Percentiles rank a stretch among this genome's conserved stretches.
Conservation (phyloP, 2,888 invertebrate genomes). For the Hirudinaria manillensis region DNA sequence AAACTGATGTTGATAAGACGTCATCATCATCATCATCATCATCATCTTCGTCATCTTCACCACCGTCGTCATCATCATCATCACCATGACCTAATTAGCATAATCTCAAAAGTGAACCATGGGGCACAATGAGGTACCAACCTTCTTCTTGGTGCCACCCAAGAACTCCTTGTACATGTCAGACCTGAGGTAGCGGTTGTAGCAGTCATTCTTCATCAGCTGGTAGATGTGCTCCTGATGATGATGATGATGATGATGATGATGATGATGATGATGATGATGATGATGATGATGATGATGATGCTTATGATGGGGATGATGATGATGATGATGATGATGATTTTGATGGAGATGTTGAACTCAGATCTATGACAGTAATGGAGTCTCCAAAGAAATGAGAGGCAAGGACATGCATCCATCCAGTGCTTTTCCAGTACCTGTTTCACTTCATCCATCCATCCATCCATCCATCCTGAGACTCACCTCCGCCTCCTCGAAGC, state of each 20-base stretch:
- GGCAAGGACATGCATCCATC: no score
- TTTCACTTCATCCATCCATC: background rate
- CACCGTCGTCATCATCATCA: no score
- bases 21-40: no score
- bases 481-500: slow-evolving; percentile 92
- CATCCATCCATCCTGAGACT: slow-evolving; percentile 35
- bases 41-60: no score
- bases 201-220: slow-evolving; percentile 97
- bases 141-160: slow-evolving; percentile 93
- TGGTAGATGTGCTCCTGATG: slow-evolving; percentile 92
- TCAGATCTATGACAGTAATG: background rate
- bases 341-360: slow-evolving; percentile 9
- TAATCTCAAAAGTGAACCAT: no score
- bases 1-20: no score
- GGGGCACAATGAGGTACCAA: slow-evolving; percentile 48
- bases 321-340: slow-evolving; percentile 25
- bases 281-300: slow-evolving; percentile 26
- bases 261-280: slow-evolving; percentile 24
- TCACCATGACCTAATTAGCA: no score
- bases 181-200: slow-evolving; percentile 89
- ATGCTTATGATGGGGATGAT: slow-evolving; percentile 21
- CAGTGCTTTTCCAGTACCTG: background rate
- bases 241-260: slow-evolving; percentile 23
- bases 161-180: slow-evolving; percentile 97
- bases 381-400: no score